Conservation (phyloP, 1,140 invertebrate genomes). For the Bombus turneri region DNA sequence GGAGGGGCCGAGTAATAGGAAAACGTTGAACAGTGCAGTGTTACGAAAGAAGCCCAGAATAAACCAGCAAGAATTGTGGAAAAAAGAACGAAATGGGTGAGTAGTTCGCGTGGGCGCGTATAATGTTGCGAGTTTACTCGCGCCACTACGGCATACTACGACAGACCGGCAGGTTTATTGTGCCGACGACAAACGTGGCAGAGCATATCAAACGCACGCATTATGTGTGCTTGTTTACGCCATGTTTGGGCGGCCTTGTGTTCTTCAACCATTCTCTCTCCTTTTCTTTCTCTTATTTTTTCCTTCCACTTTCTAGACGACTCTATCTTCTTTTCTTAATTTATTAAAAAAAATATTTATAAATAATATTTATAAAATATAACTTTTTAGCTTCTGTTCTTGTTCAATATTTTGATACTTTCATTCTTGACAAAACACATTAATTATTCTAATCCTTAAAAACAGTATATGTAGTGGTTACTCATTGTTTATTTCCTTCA, state of each 20-base stretch:
- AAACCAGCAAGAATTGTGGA: not conserved
- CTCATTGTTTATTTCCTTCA: too few species aligned
- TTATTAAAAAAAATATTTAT: not conserved
- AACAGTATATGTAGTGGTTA: too few species aligned
- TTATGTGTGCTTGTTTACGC: slow-evolving; percentile 28
- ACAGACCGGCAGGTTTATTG: slow-evolving; percentile 46
- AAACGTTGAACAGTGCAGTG: not conserved
- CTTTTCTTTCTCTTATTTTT: not conserved
- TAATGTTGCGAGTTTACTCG: slow-evolving; percentile 30
- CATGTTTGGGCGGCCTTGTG: not conserved
- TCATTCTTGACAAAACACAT: too few species aligned
- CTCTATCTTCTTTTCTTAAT: too few species aligned
- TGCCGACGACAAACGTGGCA: slow-evolving; percentile 59
- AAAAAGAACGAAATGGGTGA: not conserved
- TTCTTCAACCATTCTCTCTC: not conserved
- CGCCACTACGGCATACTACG: not conserved
- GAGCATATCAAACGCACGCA: slow-evolving; percentile 53
- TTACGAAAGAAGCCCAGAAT: slow-evolving; percentile 12
- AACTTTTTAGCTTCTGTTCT: too few species aligned
- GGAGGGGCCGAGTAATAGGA: not conserved
- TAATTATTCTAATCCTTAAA: too few species aligned
- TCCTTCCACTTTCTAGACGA: not conserved
- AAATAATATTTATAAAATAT: too few species aligned
- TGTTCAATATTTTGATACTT: too few species aligned
- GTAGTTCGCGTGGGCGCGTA: not conserved